phyloP scores from a whole-genome alignment of 2,888 invertebrate genomes.

The Entomobrya proxima region DNA sequence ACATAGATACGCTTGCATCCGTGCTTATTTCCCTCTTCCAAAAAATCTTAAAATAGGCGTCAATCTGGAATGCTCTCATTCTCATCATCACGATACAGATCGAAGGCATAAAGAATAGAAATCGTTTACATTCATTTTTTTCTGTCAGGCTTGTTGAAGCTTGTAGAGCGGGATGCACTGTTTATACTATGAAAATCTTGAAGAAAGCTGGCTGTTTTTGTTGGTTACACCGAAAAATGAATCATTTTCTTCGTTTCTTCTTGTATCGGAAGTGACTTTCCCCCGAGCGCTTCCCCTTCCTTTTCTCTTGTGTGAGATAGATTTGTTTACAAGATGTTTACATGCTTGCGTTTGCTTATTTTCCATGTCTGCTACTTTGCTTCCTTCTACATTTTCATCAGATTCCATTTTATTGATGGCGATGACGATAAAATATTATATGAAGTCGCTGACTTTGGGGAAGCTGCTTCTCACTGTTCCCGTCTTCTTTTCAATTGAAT shows the following conservation, averaged over 20 bases:
- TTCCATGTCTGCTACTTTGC: slow-evolving; percentile 11
- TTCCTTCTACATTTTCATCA: slow-evolving; percentile 33
- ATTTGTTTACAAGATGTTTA: slow-evolving; percentile 39
- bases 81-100: neutral
- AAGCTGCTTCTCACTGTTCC: neutral
- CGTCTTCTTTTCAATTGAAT: slow-evolving; percentile 17
- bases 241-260: slow-evolving; percentile 36
- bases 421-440: slow-evolving; percentile 6
- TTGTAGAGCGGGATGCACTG: slow-evolving; percentile 11
- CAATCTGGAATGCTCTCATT: neutral
- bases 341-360: slow-evolving; percentile 44
- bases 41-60: slow-evolving; percentile 19
- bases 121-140: neutral
- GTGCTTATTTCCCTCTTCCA: neutral
- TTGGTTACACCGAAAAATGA: slow-evolving; percentile 22
- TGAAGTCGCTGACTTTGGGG: neutral
- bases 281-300: slow-evolving; percentile 57
- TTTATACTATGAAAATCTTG: neutral
- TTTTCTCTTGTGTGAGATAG: slow-evolving; percentile 19
- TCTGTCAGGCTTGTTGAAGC: neutral
- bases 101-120: neutral
- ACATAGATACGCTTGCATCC: slow-evolving; percentile 6
- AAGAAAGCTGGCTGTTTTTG: neutral
- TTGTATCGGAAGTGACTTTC: slow-evolving; percentile 55
- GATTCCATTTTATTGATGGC: slow-evolving; percentile 32